Evolutionary conservation across 2,888 invertebrate genomes (phyloP), one percentile per base, ranked within the genome.

Genomic region (Thyatira batis): DNA sequence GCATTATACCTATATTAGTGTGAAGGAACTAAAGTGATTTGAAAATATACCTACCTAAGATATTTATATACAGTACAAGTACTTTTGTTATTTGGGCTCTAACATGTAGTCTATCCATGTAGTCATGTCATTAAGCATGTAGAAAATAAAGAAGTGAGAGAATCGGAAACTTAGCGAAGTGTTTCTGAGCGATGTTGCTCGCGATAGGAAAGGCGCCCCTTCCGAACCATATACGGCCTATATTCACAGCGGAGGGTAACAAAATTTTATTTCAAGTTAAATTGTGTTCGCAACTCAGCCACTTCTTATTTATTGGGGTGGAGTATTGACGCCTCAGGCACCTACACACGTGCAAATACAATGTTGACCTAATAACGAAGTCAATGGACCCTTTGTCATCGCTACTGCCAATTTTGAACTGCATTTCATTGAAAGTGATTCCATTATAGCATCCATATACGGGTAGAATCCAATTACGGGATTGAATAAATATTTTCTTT

Each of bases 221-320:
- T 86, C 83, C 83, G 77, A 77, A 65, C 79, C 87, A 84, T 89
- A 86, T 87, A 86, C 82, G 73, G 69, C 76, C 79, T 77, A 84
- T 23, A 23, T 86, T 84, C 84, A 81, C 78, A 76, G 82, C 70
- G 81, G 74, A 76, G 86, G 89, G 85, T 84, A 85, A 78, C 84
- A 83, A 86, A 88, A 89, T 89, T 89, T 89, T 89, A 89, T 90
- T 90, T 87, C 83, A 84, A 89, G 84, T 90, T 87, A 89, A 90
- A 91, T 90, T 87, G 88, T 87, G 85, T 88, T 89, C 77, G 76
- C 82, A 77, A 83, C 81, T 84, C 82, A 80, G 80, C 78, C 82
- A 82, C 81, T 84, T 85, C 80, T 87, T 85, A 86, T 85, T 85
- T 84, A 83, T 85, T 76, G 76, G 82, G 84, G 80, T 75, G 77